Evolutionary conservation across 2,113 vertebrate genomes (phyloP).

Genomic region (Erythrocercus mccallii): DNA sequence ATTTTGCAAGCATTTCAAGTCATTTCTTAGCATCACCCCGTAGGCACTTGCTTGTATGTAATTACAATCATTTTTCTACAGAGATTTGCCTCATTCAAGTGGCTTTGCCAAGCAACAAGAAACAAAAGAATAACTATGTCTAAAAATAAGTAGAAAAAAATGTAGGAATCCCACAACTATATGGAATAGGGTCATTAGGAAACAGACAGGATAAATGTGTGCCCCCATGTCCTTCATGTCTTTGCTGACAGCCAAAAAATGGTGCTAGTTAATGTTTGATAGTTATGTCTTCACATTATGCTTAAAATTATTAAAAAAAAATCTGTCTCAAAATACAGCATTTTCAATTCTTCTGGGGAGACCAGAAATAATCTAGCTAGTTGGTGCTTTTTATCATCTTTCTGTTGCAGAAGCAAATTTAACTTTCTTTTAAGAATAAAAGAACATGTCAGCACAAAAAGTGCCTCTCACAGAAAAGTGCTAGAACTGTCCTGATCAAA

Average conservation of each 20-base stretch:
- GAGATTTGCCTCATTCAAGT: slow-evolving; percentile 46
- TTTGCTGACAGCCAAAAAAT: background rate
- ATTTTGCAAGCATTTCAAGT: slow-evolving; percentile 46
- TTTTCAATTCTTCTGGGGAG: background rate
- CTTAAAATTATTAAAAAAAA: background rate
- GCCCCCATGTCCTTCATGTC: background rate
- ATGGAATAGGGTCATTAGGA: background rate
- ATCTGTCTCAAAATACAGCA: background rate
- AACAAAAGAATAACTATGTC: slow-evolving; percentile 40
- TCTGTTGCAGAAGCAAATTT: background rate
- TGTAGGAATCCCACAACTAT: background rate
- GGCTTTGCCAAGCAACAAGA: slow-evolving; percentile 47
- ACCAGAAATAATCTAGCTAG: background rate
- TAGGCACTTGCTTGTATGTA: slow-evolving; percentile 24
- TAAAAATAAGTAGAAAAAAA: slow-evolving; percentile 7
- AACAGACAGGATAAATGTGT: background rate
- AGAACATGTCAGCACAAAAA: background rate
- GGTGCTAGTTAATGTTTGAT: background rate
- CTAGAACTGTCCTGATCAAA: background rate
- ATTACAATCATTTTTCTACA: slow-evolving; percentile 48
- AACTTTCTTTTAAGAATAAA: background rate
- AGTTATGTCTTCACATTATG: background rate
- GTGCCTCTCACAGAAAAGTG: background rate
- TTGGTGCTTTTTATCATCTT: background rate
- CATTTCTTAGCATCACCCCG: background rate